A percentile compares a stretch with the other conserved stretches of the same genome.
Conservation (phyloP, 2,797 vertebrate species). For the Peromyscus eremicus region DNA sequence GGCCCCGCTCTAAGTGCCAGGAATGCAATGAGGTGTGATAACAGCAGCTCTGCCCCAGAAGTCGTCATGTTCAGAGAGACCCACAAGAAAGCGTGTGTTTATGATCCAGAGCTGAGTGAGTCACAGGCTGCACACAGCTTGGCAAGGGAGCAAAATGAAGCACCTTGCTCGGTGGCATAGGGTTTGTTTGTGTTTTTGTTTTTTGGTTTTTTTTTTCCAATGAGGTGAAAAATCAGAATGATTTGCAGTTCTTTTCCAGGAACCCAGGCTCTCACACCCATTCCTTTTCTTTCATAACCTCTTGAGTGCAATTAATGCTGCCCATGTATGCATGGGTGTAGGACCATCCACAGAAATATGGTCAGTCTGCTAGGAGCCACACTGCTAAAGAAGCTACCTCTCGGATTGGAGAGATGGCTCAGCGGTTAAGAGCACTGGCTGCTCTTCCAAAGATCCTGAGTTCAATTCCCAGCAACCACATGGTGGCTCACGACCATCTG, state of each 20-base stretch:
- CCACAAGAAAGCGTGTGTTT: rapidly evolving
- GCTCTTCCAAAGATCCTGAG: no score
- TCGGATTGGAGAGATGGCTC: no score
- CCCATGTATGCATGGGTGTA: background rate
- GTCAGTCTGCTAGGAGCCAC: background rate
- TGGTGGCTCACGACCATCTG: no score
- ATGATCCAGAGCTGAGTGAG: rapidly evolving
- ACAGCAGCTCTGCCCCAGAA: background rate
- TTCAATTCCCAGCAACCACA: no score
- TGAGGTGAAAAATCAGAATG: background rate
- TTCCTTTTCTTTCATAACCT: background rate
- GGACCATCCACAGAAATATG: background rate
- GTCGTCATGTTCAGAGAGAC: background rate
- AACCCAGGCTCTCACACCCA: background rate
- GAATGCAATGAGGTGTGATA: no score
- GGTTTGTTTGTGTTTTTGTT: background rate
- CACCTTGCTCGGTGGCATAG: background rate
- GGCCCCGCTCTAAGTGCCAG: background rate
- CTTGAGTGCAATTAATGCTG: background rate
- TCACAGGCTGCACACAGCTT: rapidly evolving
- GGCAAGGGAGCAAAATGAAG: background rate
- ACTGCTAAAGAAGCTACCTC: background rate
- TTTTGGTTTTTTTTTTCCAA: no score
- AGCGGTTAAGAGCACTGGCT: no score
- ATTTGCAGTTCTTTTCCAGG: background rate